These are phyloP conservation scores for Chrysolina oricalcia DNA, from an alignment of 2,888 invertebrate genomes.

Conservation along the genomic window DNA sequence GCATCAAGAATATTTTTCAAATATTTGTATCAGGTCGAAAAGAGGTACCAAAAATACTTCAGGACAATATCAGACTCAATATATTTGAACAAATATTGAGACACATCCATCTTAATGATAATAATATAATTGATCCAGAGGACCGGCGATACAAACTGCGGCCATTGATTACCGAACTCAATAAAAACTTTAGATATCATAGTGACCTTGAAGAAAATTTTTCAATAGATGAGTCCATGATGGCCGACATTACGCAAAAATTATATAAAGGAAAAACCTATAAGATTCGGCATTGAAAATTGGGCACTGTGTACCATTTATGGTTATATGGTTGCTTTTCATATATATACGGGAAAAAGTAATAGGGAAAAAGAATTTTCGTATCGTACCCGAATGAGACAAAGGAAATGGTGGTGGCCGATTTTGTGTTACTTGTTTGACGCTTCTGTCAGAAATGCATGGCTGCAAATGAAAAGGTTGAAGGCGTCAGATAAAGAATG, in stretches of 20 bases:
- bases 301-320: slow-evolving; percentile 11
- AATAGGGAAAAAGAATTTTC: too few species aligned
- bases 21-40: too few species aligned
- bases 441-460: background rate
- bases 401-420: too few species aligned
- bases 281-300: slow-evolving; percentile 1
- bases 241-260: slow-evolving; percentile 14
- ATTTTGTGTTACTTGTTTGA: slow-evolving; percentile 26
- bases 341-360: too few species aligned
- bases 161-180: slow-evolving; percentile 8
- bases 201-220: slow-evolving; percentile 17
- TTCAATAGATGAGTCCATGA: slow-evolving; percentile 12
- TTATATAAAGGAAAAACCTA: slow-evolving; percentile 10
- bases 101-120: slow-evolving; percentile 5
- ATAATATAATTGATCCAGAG: background rate
- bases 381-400: slow-evolving; percentile 18
- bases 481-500: background rate
- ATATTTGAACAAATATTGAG: slow-evolving; percentile 7
- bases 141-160: slow-evolving; percentile 26
- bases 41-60: too few species aligned
- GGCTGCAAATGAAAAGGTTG: slow-evolving; percentile 21
- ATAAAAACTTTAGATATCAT: slow-evolving; percentile 25
- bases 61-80: slow-evolving; percentile 13
- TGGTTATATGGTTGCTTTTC: background rate
- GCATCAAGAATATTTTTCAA: too few species aligned